Base-by-base conservation (phyloP, 1,140 invertebrate genomes). In the Macrosteles quadrilineatus region DNA sequence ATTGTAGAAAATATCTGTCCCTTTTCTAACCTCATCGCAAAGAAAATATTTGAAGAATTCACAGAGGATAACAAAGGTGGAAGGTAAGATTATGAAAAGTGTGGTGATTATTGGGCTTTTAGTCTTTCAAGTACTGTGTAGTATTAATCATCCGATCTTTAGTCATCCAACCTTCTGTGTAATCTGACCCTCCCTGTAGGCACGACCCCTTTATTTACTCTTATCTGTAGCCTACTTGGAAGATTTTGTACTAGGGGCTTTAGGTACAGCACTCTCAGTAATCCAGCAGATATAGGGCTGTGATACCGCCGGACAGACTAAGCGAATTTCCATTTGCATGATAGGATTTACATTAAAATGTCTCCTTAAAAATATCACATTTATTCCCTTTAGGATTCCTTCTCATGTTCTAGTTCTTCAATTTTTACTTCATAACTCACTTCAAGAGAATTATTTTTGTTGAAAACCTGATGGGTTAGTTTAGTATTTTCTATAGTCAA, bases 41-140 rank as follows among this genome's bases (percentile, higher is more conserved):
- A 50, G 21, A 50, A 50, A 50, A 50, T 50, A 50, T 19, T 23
- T 50, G 47, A 50, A n/a, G 21, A 50, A n/a, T 50, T 50, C n/a
- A 50, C 47, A 19, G n/a, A 9, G 17, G 47, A 50, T 9, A 19
- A 6, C 47, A 50, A 6, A 19, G 47, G 47, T 11, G 47, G 17
- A 50, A 50, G 47, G 47, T 50, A 19, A 19, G n/a, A 19, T 4
- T 11, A 23, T 23, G 17, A 50, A 36, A 36, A 36, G n/a, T 43
- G 36, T 17, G 9, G 17, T 17, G 9, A 9, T 43, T 43, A 43
- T 17, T 43, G 9, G 9, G 36, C 17, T 11, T 43, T 43, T 43
- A 9, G 9, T 9, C 36, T 43, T 11, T 17, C 36, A 11, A 43
- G 9, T 43, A 11, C 17, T 43, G 17, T 9, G 17, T 11, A 43